phyloP scores from a whole-genome alignment of 2,797 vertebrate species.

The Mormyrus hasselquistii region DNA sequence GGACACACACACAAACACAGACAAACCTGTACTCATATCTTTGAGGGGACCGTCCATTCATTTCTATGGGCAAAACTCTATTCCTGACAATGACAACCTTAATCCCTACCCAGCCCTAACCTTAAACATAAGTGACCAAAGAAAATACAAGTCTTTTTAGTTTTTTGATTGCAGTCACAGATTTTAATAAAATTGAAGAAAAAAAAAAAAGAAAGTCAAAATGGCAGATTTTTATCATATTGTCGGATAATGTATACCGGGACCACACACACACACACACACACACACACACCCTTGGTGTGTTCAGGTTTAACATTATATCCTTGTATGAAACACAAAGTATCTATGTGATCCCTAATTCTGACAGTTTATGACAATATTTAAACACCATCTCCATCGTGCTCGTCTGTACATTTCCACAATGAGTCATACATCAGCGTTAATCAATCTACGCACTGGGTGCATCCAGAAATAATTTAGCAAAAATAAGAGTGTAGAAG shows the following conservation, averaged over 20 bases:
- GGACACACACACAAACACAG: neutral
- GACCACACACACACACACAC: too few species aligned
- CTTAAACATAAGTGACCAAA: neutral
- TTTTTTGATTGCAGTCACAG: neutral
- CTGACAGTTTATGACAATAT: neutral
- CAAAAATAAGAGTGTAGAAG: neutral
- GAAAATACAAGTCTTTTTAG: neutral
- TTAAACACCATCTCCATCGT: neutral
- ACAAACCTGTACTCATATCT: too few species aligned
- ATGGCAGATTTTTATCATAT: neutral
- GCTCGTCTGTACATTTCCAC: neutral
- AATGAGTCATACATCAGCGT: neutral
- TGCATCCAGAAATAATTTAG: neutral
- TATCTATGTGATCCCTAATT: neutral
- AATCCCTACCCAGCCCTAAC: neutral
- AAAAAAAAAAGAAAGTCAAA: neutral
- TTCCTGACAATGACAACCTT: too few species aligned
- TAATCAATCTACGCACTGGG: neutral
- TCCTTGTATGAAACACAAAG: neutral
- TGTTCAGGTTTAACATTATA: neutral
- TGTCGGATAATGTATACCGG: neutral
- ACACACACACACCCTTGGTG: neutral
- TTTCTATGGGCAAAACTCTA: too few species aligned
- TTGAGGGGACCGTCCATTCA: too few species aligned
- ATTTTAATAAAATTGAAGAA: neutral